Percentiles rank a stretch among this genome's conserved stretches.
Evolutionary conservation across 2,113 vertebrate genomes (phyloP).

Genomic region (Tilapia sparmanii): DNA sequence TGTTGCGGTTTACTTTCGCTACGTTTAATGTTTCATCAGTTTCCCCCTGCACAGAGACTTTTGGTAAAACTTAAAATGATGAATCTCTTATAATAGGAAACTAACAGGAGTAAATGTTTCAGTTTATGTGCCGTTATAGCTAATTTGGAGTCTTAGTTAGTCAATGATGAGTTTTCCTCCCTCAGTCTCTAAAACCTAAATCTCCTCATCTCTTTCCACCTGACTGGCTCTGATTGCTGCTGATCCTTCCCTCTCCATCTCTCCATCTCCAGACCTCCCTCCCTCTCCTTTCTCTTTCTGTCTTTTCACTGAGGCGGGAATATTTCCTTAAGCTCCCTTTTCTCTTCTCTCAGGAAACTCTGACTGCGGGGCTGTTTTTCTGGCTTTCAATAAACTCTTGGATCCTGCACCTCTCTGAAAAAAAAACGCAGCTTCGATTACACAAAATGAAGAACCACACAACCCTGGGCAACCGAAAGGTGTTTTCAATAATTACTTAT

Average conservation of each 20-base stretch:
- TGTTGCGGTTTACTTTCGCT: background rate
- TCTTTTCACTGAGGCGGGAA: slow-evolving; percentile 6
- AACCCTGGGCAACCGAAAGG: slow-evolving; percentile 60
- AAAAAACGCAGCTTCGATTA: slow-evolving; percentile 57
- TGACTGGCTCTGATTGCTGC: slow-evolving; percentile 14
- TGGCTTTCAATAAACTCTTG: slow-evolving; percentile 57
- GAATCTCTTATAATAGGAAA: background rate
- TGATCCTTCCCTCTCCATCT: slow-evolving; percentile 10
- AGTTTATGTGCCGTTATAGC: background rate
- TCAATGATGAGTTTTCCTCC: background rate
- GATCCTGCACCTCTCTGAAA: slow-evolving; percentile 21
- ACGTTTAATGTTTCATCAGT: background rate
- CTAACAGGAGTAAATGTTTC: background rate
- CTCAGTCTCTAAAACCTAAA: slow-evolving; percentile 3
- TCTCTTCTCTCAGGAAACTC: slow-evolving; percentile 50
- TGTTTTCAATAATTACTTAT: slow-evolving; percentile 75
- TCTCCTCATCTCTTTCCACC: slow-evolving; percentile 29
- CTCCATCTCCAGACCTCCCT: slow-evolving; percentile 3
- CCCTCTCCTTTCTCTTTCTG: background rate
- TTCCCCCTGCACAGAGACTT: background rate
- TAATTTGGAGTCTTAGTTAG: background rate
- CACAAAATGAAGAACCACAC: slow-evolving; percentile 58
- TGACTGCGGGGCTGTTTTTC: slow-evolving; percentile 48
- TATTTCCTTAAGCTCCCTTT: slow-evolving; percentile 45
- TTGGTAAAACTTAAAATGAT: background rate